phyloP scores from a whole-genome alignment of 2,888 invertebrate genomes.

The Pristionchus exspectatus region DNA sequence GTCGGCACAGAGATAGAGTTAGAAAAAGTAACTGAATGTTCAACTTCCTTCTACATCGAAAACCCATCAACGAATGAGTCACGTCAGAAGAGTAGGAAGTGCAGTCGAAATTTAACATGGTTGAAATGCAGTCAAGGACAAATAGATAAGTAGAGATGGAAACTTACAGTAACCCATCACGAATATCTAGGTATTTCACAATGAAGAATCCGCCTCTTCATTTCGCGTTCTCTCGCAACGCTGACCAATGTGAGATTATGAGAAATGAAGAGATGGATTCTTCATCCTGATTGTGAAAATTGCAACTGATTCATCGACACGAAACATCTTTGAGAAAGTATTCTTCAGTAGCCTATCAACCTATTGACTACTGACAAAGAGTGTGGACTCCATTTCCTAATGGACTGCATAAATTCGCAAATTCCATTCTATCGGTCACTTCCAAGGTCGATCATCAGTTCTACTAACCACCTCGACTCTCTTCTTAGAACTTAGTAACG shows the following conservation, averaged over 20 bases:
- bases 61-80: not conserved
- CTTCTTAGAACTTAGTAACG: constrained; percentile 36
- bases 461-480: not conserved
- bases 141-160: not conserved
- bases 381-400: not conserved
- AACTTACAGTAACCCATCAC: no score
- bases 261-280: not conserved
- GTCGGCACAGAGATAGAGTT: not conserved
- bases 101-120: not conserved
- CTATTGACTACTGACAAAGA: not conserved
- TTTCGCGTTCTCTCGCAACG: not conserved
- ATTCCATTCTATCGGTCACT: constrained; percentile 9
- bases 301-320: no score
- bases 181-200: no score
- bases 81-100: not conserved
- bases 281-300: no score
- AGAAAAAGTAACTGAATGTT: constrained; percentile 14
- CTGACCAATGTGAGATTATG: not conserved
- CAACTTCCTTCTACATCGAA: constrained; percentile 15
- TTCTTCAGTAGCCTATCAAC: not conserved
- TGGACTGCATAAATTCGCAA: not conserved
- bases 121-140: not conserved
- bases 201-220: not conserved
- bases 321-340: not conserved
- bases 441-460: constrained; percentile 21